phyloP scores from a whole-genome alignment of 92 coral and sea anemone species.

The Zoanthus sansibaricus region DNA sequence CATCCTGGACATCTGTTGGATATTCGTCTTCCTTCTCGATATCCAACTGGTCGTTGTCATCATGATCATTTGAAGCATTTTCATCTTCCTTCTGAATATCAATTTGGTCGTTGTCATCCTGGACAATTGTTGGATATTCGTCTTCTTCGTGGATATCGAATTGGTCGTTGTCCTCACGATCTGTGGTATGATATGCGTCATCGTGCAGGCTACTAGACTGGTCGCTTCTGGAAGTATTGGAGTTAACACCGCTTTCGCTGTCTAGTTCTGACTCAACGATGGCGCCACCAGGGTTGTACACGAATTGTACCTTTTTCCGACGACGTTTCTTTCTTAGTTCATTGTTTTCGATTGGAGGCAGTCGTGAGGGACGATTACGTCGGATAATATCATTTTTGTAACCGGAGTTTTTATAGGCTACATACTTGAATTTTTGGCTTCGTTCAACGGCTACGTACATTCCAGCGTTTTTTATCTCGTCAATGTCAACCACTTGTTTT shows the following conservation, averaged over 20 bases:
- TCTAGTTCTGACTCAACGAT: not conserved
- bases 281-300: not conserved
- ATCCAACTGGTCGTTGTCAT: too few species aligned
- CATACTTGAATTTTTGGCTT: slow-evolving; percentile 62
- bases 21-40: too few species aligned
- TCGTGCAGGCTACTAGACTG: not conserved
- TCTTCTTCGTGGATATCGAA: too few species aligned
- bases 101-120: too few species aligned
- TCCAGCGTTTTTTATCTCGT: slow-evolving; percentile 39
- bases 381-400: not conserved
- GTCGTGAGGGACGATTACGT: not conserved
- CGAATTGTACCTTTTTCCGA: not conserved
- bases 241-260: not conserved
- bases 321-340: not conserved
- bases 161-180: too few species aligned
- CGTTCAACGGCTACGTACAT: slow-evolving; percentile 61
- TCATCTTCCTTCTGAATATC: too few species aligned
- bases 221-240: not conserved
- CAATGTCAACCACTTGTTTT: slow-evolving; percentile 18
- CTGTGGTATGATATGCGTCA: too few species aligned
- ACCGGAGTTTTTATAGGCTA: slow-evolving; percentile 43
- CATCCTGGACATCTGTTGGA: too few species aligned
- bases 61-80: too few species aligned
- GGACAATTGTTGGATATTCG: too few species aligned
- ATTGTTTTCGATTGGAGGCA: not conserved